phyloP scores from a whole-genome alignment of 2,888 invertebrate species.

The Orthonevra nobilis region DNA sequence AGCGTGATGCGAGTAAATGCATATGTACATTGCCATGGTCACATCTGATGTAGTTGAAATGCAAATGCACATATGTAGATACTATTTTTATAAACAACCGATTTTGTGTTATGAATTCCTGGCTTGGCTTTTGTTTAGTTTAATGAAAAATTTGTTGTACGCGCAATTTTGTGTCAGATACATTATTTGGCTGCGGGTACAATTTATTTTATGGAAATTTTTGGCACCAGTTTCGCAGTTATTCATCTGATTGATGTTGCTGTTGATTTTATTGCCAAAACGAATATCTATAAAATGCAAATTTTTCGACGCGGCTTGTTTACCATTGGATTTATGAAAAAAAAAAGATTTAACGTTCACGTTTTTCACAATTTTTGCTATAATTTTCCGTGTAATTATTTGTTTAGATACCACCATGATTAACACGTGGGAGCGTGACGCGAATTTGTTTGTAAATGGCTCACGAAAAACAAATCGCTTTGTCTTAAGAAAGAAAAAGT shows the following conservation, averaged over 20 bases:
- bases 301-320: slow-evolving; percentile 7
- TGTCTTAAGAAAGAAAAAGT: too few relatives aligned
- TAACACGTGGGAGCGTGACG: too few relatives aligned
- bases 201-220: slow-evolving; percentile 43
- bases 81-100: too few relatives aligned
- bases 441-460: too few relatives aligned
- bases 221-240: slow-evolving; percentile 36
- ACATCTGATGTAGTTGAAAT: slow-evolving; percentile 12
- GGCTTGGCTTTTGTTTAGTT: slow-evolving; percentile 29
- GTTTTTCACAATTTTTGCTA: too few relatives aligned
- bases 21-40: slow-evolving; percentile 36
- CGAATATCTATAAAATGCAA: slow-evolving; percentile 3
- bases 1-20: neutral
- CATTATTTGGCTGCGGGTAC: slow-evolving; percentile 26
- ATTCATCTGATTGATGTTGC: slow-evolving; percentile 38
- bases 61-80: too few relatives aligned
- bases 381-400: slow-evolving; percentile 10
- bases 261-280: slow-evolving; percentile 41
- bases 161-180: slow-evolving; percentile 44
- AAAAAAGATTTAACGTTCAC: too few relatives aligned
- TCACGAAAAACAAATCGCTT: too few relatives aligned
- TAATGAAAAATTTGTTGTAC: slow-evolving; percentile 7
- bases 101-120: neutral
- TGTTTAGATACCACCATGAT: neutral
- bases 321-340: slow-evolving; percentile 19